Evolutionary conservation across 2,888 invertebrate species (phyloP).

Genomic region (Thereva nobilitata): DNA sequence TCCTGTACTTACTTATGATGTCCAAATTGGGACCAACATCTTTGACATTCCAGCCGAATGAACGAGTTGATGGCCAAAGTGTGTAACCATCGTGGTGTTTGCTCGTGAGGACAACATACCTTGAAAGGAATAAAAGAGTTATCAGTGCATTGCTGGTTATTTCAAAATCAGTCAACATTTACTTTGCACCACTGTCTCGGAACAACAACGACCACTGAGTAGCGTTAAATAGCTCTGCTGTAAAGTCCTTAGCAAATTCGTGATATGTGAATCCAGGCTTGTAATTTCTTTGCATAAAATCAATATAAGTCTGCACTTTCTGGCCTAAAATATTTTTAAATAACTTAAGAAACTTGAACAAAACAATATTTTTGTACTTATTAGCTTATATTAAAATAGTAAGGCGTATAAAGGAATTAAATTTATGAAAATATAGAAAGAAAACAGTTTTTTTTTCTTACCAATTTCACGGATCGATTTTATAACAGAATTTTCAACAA

Average conservation of each 20-base stretch:
- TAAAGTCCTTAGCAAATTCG: slow-evolving; percentile 87
- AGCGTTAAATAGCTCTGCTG: slow-evolving; percentile 87
- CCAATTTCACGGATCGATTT: no score
- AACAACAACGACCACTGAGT: slow-evolving; percentile 83
- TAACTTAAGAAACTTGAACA: no score
- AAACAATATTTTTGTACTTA: no score
- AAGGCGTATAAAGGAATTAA: no score
- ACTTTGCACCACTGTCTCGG: slow-evolving; percentile 84
- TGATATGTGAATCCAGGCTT: slow-evolving; percentile 86
- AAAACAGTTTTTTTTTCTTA: no score
- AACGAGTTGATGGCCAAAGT: slow-evolving; percentile 77
- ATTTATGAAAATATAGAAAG: no score
- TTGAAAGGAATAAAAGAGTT: slow-evolving; percentile 47
- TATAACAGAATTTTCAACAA: no score
- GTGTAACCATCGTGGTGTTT: slow-evolving; percentile 90
- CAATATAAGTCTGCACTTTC: slow-evolving; percentile 52
- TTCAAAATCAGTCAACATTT: slow-evolving; percentile 45
- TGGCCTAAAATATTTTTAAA: not conserved
- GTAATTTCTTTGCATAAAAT: slow-evolving; percentile 83
- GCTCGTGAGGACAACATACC: slow-evolving; percentile 81
- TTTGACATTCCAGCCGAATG: slow-evolving; percentile 83
- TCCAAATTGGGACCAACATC: slow-evolving; percentile 79
- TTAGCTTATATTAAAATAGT: no score
- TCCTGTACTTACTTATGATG: slow-evolving; percentile 64
- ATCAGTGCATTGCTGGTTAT: not conserved